These are phyloP conservation scores for Lamellibrachia luymesi DNA, from an alignment of 1,140 invertebrate species.

Conservation along the genomic window DNA sequence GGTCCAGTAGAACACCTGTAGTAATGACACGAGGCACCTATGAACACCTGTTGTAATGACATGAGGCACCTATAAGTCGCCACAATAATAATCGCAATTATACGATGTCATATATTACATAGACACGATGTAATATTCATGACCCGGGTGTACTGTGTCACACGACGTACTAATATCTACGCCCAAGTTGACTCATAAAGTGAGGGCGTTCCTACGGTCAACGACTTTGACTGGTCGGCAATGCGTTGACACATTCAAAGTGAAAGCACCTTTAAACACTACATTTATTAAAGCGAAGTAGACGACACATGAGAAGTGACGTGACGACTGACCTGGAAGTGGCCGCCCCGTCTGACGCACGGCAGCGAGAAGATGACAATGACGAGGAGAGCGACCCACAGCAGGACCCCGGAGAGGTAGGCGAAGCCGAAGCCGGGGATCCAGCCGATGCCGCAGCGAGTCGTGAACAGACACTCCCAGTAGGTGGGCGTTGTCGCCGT, in stretches of 20 bases:
- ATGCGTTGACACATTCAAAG: too few species aligned
- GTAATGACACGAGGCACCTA: not conserved
- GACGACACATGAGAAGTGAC: not conserved
- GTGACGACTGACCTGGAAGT: slow-evolving; percentile 76
- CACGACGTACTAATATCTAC: too few species aligned
- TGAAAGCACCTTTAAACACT: too few species aligned
- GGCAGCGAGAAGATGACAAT: slow-evolving; percentile 85
- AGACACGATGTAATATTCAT: too few species aligned
- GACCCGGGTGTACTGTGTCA: too few species aligned
- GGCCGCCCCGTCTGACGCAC: slow-evolving; percentile 81
- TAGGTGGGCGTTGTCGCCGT: slow-evolving; percentile 2
- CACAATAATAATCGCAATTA: too few species aligned
- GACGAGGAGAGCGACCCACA: slow-evolving; percentile 71
- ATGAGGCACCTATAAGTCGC: too few species aligned
- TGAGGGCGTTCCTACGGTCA: too few species aligned
- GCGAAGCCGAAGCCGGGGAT: slow-evolving; percentile 61
- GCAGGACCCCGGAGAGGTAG: slow-evolving; percentile 80
- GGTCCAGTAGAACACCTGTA: slow-evolving; percentile 90
- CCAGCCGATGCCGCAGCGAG: slow-evolving; percentile 69
- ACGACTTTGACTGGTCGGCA: too few species aligned
- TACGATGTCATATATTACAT: too few species aligned
- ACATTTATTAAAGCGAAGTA: not conserved
- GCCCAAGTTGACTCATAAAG: too few species aligned
- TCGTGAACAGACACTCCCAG: slow-evolving; percentile 75
- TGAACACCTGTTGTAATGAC: too few species aligned